These are phyloP conservation scores for Penaeus chinensis DNA, from an alignment of 1,140 invertebrate genomes.

Conservation along the genomic window DNA sequence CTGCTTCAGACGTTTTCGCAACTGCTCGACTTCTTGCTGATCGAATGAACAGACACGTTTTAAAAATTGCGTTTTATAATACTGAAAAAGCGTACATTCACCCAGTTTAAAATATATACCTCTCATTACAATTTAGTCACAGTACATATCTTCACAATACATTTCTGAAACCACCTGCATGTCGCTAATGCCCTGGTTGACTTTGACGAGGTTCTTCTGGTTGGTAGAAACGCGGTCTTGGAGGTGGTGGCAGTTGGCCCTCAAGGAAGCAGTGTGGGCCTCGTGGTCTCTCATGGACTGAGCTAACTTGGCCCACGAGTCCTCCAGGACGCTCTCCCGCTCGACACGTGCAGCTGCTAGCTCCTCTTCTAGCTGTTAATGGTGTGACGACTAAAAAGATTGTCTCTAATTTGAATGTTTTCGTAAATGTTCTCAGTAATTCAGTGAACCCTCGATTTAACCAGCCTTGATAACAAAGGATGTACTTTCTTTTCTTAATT, in stretches of 20 bases:
- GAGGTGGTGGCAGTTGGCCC: conserved; percentile 29
- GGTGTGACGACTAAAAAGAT: too few relatives aligned
- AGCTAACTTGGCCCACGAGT: conserved; percentile 28
- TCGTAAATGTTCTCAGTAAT: too few relatives aligned
- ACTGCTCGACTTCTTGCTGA: not conserved
- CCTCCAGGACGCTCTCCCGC: conserved; percentile 30
- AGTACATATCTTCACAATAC: too few relatives aligned
- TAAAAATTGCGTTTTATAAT: too few relatives aligned
- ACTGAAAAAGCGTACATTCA: too few relatives aligned
- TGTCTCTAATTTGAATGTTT: too few relatives aligned
- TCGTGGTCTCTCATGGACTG: conserved; percentile 23
- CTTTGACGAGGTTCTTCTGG: conserved; percentile 10
- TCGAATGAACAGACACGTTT: not conserved
- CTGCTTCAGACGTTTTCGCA: not conserved
- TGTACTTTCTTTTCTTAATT: too few relatives aligned
- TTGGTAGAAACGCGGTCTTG: conserved; percentile 21
- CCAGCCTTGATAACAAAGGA: too few relatives aligned
- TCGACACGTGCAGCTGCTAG: conserved; percentile 37
- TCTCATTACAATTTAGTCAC: too few relatives aligned
- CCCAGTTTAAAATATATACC: too few relatives aligned
- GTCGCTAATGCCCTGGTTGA: conserved; percentile 29
- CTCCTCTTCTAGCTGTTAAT: conserved; percentile 38
- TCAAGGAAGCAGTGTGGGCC: not conserved
- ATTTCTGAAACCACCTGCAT: conserved; percentile 30
- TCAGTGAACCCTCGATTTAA: too few relatives aligned